Evolutionary conservation across 2,888 invertebrate genomes (phyloP).

Genomic region (Calameuta idolon): DNA sequence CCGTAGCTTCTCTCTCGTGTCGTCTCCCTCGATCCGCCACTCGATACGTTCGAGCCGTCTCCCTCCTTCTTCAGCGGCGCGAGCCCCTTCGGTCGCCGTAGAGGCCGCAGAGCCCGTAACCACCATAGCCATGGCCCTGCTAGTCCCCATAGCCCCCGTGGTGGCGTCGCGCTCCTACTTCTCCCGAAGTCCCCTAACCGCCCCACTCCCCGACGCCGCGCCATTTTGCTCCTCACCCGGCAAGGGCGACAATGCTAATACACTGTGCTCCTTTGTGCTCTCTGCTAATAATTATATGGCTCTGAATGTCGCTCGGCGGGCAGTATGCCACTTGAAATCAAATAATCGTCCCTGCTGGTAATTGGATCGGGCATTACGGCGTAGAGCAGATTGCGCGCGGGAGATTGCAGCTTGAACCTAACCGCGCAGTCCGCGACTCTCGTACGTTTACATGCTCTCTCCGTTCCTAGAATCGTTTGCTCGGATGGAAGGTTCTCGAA

Average conservation of each 20-base stretch:
- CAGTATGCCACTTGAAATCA: conserved; percentile 3
- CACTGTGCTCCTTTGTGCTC: conserved; percentile 7
- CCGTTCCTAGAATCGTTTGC: no score
- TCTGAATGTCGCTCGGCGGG: conserved; percentile 6
- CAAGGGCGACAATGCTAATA: conserved; percentile 9
- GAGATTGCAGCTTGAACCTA: neutral
- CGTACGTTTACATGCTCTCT: no score
- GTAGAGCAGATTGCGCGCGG: conserved; percentile 1
- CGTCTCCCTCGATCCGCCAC: neutral
- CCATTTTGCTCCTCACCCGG: conserved; percentile 7
- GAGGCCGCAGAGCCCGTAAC: no score
- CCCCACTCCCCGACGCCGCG: neutral
- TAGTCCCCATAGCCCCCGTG: conserved; percentile 3
- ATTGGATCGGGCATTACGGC: conserved; percentile 1
- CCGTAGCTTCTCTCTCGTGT: neutral
- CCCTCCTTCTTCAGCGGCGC: conserved; percentile 11
- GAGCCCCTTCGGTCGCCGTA: no score
- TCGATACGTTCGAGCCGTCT: conserved; percentile 8
- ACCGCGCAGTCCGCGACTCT: no score
- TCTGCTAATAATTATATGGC: conserved; percentile 4
- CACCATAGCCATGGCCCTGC: conserved; percentile 14
- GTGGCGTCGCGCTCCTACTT: neutral
- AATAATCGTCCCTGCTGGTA: neutral
- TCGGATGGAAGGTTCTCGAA: no score
- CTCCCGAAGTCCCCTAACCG: conserved; percentile 1